Percentiles rank a stretch among this genome's conserved stretches.
phyloP scores from a whole-genome alignment of 2,797 vertebrate genomes.

The Anguilla anguilla region DNA sequence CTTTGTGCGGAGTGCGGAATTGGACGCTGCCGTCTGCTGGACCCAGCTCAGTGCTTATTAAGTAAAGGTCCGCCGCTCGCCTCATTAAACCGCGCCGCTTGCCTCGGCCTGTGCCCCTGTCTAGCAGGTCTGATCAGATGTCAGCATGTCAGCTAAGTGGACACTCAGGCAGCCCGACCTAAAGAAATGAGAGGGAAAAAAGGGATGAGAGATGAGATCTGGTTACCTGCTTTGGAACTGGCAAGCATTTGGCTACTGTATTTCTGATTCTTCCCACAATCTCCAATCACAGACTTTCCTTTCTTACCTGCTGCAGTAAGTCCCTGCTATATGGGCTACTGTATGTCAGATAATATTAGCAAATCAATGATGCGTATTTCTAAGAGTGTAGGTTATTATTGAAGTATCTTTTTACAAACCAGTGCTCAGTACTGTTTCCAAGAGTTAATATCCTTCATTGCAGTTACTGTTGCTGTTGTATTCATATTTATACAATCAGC shows the following conservation, averaged over 20 bases:
- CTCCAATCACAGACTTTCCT: background rate
- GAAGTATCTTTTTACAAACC: background rate
- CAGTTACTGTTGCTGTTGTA: background rate
- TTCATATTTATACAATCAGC: background rate
- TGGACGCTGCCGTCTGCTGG: constrained; percentile 70
- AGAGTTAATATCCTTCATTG: background rate
- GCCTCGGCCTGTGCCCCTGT: background rate
- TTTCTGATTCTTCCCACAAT: background rate
- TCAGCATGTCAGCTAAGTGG: constrained; percentile 15
- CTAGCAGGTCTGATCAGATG: constrained; percentile 27
- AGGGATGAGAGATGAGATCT: constrained; percentile 1
- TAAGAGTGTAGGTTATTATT: background rate
- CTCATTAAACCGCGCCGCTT: background rate
- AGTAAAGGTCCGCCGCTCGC: background rate
- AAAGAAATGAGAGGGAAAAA: background rate
- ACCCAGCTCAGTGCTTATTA: background rate
- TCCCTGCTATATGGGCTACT: background rate
- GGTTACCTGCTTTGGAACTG: constrained; percentile 11
- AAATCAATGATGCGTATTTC: background rate
- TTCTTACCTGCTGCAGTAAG: background rate
- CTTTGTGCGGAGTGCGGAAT: constrained; percentile 62
- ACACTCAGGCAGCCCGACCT: constrained; percentile 5
- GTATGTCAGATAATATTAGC: background rate
- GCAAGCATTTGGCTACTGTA: background rate
- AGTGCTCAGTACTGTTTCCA: background rate